phyloP scores from a whole-genome alignment of 35 echinoderm and acorn worm species.

The Strongylocentrotus purpuratus region DNA sequence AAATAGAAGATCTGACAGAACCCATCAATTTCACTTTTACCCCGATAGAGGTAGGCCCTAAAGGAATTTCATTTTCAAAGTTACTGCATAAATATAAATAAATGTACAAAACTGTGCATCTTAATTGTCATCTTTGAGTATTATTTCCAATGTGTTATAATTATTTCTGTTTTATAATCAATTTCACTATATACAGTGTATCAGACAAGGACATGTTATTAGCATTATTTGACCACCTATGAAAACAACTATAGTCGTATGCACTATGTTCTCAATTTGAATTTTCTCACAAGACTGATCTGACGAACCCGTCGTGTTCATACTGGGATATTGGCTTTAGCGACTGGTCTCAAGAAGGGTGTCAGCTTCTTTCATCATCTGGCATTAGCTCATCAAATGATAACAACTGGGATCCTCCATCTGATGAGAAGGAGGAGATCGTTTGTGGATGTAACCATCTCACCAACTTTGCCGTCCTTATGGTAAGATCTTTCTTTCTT shows the following conservation, averaged over 20 bases:
- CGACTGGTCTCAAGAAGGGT: background rate
- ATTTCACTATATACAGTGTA: too few relatives aligned
- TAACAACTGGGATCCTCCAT: background rate
- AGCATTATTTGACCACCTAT: too few relatives aligned
- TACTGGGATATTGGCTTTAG: background rate
- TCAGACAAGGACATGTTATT: too few relatives aligned
- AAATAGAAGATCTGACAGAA: conserved; percentile 13
- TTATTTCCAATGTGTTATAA: too few relatives aligned
- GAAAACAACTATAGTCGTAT: too few relatives aligned
- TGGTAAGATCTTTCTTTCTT: background rate
- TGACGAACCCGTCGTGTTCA: background rate
- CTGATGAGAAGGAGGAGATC: background rate
- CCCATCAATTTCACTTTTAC: conserved; percentile 29
- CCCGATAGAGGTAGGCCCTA: background rate
- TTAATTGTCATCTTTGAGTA: too few relatives aligned
- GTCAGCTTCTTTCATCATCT: background rate
- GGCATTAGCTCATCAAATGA: background rate
- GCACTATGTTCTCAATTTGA: background rate
- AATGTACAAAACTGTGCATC: too few relatives aligned
- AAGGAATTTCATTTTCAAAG: background rate
- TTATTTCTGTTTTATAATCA: background rate
- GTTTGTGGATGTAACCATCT: conserved; percentile 21
- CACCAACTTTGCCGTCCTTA: conserved; percentile 27
- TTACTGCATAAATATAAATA: too few relatives aligned
- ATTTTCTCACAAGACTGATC: background rate